These are phyloP conservation scores for Prinia subflava DNA, from an alignment of 2,113 vertebrate species.

Conservation along the genomic window DNA sequence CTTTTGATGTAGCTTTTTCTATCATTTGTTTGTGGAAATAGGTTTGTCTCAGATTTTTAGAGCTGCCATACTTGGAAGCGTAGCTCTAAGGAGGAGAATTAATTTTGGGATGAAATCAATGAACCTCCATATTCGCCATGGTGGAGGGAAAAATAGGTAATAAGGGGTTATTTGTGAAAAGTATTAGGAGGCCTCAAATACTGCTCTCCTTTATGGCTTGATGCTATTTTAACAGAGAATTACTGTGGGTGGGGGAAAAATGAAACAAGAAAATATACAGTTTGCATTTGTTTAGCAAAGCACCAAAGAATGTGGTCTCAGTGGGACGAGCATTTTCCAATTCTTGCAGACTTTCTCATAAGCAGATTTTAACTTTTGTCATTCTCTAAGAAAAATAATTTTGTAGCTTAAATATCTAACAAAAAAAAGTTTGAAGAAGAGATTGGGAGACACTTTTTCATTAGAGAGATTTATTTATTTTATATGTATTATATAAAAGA, in stretches of 20 bases:
- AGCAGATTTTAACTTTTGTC: not conserved
- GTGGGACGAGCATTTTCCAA: not conserved
- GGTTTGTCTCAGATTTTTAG: not conserved
- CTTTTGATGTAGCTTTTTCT: not conserved
- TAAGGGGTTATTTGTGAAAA: not conserved
- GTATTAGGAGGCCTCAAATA: not conserved
- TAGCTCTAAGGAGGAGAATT: not conserved
- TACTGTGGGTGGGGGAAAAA: not conserved
- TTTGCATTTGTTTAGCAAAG: not conserved
- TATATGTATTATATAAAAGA: too few relatives aligned
- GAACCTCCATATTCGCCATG: not conserved
- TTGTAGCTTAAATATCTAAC: not conserved
- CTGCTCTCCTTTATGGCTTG: not conserved
- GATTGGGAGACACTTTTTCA: not conserved
- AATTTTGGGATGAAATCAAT: not conserved
- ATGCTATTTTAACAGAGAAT: not conserved
- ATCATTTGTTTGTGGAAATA: not conserved
- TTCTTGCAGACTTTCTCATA: not conserved
- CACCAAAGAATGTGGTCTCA: not conserved
- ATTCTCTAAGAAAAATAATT: not conserved
- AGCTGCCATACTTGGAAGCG: not conserved
- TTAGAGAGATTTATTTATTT: not conserved
- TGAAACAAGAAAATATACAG: not conserved
- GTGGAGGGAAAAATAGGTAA: not conserved
- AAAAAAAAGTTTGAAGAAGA: not conserved